phyloP scores from a whole-genome alignment of 2,797 vertebrate species.

The Siniperca undulata region DNA sequence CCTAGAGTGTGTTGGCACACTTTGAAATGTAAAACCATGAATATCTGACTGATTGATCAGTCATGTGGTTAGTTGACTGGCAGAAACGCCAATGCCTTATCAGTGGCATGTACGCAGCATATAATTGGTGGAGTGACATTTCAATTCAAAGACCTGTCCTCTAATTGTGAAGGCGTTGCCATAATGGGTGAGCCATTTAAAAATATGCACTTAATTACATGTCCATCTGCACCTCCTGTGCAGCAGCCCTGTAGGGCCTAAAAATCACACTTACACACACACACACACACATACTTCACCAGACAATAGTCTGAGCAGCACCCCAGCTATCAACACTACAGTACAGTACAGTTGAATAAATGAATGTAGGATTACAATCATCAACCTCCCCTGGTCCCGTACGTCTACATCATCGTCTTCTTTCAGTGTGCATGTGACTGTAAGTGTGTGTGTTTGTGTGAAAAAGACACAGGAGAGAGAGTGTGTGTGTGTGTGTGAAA shows the following conservation, averaged over 20 bases:
- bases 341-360: conserved; percentile 54
- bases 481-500: conserved; percentile 17
- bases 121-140: conserved; percentile 77
- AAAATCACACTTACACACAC: conserved; percentile 19
- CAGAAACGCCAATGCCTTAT: conserved; percentile 66
- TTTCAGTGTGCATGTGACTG: conserved; percentile 24
- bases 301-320: conserved; percentile 8
- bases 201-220: conserved; percentile 63
- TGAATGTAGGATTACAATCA: conserved; percentile 60
- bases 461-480: conserved; percentile 3
- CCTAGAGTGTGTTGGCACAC: conserved; percentile 16
- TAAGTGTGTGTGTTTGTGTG: conserved; percentile 17
- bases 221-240: conserved; percentile 43
- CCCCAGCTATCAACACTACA: conserved; percentile 38
- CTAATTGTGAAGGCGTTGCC: conserved; percentile 62
- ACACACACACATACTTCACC: conserved; percentile 21
- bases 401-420: conserved; percentile 59
- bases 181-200: conserved; percentile 70
- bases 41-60: conserved; percentile 60
- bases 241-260: conserved; percentile 34
- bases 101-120: conserved; percentile 44
- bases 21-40: conserved; percentile 42
- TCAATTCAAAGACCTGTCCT: conserved; percentile 64
- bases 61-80: conserved; percentile 51
- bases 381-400: conserved; percentile 53